These are phyloP conservation scores for Andrena praecox DNA, from an alignment of 2,888 invertebrate species.

Conservation along the genomic window DNA sequence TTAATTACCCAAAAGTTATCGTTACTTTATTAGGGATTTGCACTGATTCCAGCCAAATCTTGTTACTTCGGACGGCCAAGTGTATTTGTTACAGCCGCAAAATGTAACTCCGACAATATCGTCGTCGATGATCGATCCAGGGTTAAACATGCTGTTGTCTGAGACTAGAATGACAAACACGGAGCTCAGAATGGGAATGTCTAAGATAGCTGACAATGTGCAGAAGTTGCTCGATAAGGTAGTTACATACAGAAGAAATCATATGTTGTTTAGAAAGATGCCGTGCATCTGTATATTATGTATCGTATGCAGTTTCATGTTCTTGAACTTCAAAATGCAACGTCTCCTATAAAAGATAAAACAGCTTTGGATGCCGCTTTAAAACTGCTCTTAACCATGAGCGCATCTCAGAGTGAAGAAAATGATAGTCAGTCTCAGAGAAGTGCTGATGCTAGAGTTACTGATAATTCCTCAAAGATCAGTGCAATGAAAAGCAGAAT, in stretches of 20 bases:
- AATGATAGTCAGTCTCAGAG: slow-evolving; percentile 39
- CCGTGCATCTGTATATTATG: slow-evolving; percentile 14
- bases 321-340: slow-evolving; percentile 79
- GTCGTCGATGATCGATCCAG: slow-evolving; percentile 82
- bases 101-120: slow-evolving; percentile 72
- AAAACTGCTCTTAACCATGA: slow-evolving; percentile 75
- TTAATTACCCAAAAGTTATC: slow-evolving; percentile 6
- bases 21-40: background rate
- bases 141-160: slow-evolving; percentile 86
- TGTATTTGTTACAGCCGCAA: slow-evolving; percentile 74
- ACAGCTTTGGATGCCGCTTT: slow-evolving; percentile 74
- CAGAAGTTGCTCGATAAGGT: slow-evolving; percentile 87
- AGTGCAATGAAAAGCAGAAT: slow-evolving; percentile 59
- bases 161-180: slow-evolving; percentile 89
- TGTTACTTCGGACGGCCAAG: slow-evolving; percentile 76
- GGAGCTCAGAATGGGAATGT: slow-evolving; percentile 88
- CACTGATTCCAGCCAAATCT: slow-evolving; percentile 73
- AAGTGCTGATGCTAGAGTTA: background rate
- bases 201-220: slow-evolving; percentile 88
- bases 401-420: slow-evolving; percentile 56
- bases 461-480: slow-evolving; percentile 45
- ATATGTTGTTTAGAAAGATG: slow-evolving; percentile 39
- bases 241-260: slow-evolving; percentile 47
- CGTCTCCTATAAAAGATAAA: slow-evolving; percentile 72
- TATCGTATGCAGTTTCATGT: slow-evolving; percentile 76